Evolutionary conservation across 30 jellyfish, hydroid and myxozoan genomes (phyloP).

Genomic region (Turritopsis dohrnii): DNA sequence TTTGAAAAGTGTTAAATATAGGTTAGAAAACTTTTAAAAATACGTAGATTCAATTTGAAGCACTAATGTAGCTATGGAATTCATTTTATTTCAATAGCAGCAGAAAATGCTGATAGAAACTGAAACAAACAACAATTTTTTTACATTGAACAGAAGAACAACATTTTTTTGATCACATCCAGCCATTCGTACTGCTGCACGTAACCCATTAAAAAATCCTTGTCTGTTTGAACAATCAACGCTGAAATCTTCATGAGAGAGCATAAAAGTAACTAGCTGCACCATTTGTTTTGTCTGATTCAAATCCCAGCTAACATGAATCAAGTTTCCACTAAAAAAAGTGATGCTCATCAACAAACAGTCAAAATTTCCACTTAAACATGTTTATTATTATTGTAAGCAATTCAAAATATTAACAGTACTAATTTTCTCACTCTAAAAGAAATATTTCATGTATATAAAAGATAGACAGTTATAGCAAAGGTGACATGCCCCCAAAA

Average conservation of each 20-base stretch:
- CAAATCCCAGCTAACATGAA: background rate
- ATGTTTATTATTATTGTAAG: too few species aligned
- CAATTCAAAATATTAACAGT: too few species aligned
- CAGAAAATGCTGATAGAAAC: background rate
- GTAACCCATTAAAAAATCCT: constrained; percentile 55
- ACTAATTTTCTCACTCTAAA: too few species aligned
- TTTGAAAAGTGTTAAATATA: too few species aligned
- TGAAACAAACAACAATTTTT: constrained; percentile 1
- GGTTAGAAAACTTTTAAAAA: background rate
- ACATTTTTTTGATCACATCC: constrained; percentile 68
- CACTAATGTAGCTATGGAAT: too few species aligned
- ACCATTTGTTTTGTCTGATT: constrained; percentile 19
- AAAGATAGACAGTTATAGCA: too few species aligned
- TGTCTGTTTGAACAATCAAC: constrained; percentile 56
- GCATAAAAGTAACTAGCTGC: constrained; percentile 54
- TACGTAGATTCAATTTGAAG: background rate
- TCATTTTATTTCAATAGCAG: too few species aligned
- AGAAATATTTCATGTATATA: too few species aligned
- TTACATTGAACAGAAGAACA: constrained; percentile 40
- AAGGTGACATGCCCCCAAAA: too few species aligned
- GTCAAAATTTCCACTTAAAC: too few species aligned
- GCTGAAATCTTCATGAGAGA: constrained; percentile 29
- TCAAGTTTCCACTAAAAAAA: constrained; percentile 10
- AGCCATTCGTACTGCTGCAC: constrained; percentile 70
- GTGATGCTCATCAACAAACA: too few species aligned